A percentile compares a stretch with the other conserved stretches of the same genome.
phyloP scores from a whole-genome alignment of 2,113 vertebrate species.

The Mustela lutreola region DNA sequence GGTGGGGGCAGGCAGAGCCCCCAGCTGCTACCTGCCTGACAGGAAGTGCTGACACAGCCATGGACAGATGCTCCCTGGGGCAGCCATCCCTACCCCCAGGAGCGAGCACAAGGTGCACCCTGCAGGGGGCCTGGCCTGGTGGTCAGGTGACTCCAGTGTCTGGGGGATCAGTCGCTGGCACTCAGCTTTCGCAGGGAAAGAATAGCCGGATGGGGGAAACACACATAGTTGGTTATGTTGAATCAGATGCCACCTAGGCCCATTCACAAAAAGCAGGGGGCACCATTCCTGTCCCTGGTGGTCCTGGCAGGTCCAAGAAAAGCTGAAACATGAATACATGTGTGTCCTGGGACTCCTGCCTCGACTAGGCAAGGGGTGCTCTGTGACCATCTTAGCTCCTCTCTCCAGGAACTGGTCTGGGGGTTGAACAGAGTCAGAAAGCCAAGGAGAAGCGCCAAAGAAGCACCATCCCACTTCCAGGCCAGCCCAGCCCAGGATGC shows the following conservation, averaged over 20 bases:
- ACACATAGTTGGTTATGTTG: background rate
- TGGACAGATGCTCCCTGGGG: background rate
- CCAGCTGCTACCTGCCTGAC: background rate
- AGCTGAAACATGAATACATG: background rate
- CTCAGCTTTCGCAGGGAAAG: conserved; percentile 12
- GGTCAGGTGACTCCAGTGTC: conserved; percentile 54
- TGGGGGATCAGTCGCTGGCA: background rate
- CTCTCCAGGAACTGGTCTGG: background rate
- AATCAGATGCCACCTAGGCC: background rate
- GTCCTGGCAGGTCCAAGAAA: background rate
- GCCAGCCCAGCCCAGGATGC: background rate
- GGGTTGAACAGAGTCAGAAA: background rate
- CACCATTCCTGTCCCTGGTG: background rate
- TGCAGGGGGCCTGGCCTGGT: background rate
- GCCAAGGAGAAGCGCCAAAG: background rate
- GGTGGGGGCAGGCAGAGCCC: background rate
- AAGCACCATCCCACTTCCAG: background rate
- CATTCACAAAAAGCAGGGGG: background rate
- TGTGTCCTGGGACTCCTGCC: background rate
- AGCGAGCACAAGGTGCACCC: background rate
- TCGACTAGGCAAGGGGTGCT: background rate
- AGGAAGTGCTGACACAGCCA: conserved; percentile 5
- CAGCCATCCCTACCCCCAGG: background rate
- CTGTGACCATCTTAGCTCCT: background rate
- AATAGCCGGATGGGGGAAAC: background rate